These are phyloP conservation scores for Micrasema longulum DNA, from an alignment of 1,140 invertebrate species.

Conservation along the genomic window DNA sequence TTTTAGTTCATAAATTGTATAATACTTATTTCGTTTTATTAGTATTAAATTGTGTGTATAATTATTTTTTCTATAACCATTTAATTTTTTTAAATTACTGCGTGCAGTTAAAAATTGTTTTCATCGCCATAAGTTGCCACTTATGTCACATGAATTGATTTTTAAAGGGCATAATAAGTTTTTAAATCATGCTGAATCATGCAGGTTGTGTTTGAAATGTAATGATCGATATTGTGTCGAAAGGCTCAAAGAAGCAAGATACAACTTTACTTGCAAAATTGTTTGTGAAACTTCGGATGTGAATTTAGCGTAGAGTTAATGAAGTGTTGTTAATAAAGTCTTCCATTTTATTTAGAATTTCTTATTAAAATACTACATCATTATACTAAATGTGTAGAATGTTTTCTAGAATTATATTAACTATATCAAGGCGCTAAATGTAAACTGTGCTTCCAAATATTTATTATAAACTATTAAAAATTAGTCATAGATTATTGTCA, in stretches of 20 bases:
- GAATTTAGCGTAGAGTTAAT: not conserved
- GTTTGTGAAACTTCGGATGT: not conserved
- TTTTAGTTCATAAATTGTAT: no score
- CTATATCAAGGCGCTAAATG: slow-evolving; percentile 23
- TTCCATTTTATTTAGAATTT: slow-evolving; percentile 10
- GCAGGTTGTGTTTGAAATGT: no score
- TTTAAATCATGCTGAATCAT: no score
- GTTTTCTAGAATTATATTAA: not conserved
- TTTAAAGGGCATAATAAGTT: no score
- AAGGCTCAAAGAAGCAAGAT: not conserved
- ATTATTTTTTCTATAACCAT: no score
- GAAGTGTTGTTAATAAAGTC: not conserved
- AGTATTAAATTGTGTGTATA: no score
- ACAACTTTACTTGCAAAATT: not conserved
- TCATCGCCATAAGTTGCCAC: no score
- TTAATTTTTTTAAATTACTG: no score
- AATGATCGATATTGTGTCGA: no score
- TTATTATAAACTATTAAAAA: slow-evolving; percentile 4
- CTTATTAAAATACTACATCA: slow-evolving; percentile 16
- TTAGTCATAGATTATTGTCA: not conserved
- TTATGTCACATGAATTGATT: no score
- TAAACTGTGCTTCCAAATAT: slow-evolving; percentile 30
- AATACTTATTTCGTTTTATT: no score
- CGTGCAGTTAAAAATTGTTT: no score
- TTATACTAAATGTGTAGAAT: not conserved